Evolutionary conservation across 2,797 vertebrate genomes (phyloP).

Genomic region (Spondyliosoma cantharus): DNA sequence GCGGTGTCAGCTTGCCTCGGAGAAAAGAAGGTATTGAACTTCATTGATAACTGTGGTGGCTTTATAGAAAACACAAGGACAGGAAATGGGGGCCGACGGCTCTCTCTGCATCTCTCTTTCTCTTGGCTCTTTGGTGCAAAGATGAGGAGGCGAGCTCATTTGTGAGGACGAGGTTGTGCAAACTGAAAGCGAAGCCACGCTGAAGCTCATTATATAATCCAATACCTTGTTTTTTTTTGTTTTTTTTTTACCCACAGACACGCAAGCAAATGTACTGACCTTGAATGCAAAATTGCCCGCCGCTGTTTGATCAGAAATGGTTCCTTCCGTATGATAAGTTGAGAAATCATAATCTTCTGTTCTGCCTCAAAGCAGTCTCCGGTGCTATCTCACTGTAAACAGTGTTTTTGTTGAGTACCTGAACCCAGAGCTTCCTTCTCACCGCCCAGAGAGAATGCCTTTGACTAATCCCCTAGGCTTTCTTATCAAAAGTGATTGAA

Average conservation of each 20-base stretch:
- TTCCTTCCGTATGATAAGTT: constrained; percentile 57
- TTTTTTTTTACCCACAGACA: constrained; percentile 47
- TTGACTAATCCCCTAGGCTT: constrained; percentile 74
- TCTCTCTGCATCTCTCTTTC: constrained; percentile 30
- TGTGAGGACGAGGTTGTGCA: constrained; percentile 51
- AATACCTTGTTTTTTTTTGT: constrained; percentile 36
- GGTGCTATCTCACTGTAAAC: constrained; percentile 67
- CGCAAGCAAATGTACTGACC: constrained; percentile 59
- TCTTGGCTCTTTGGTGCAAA: constrained; percentile 41
- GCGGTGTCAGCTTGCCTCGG: constrained; percentile 52
- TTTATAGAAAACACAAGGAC: constrained; percentile 55
- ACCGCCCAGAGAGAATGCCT: constrained; percentile 72
- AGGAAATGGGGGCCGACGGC: constrained; percentile 27
- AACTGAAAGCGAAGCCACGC: constrained; percentile 40
- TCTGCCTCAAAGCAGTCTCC: constrained; percentile 62
- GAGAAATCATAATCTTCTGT: constrained; percentile 70
- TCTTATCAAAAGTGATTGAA: constrained; percentile 80
- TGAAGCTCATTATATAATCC: constrained; percentile 61
- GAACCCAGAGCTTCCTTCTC: constrained; percentile 62
- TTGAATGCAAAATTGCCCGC: constrained; percentile 58
- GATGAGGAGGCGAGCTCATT: constrained; percentile 59
- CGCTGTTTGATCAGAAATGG: constrained; percentile 62
- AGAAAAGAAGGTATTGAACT: constrained; percentile 60
- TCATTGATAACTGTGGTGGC: constrained; percentile 52
- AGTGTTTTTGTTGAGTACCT: constrained; percentile 66